These are phyloP conservation scores for Lycaon pictus DNA, from an alignment of 2,113 vertebrate species.

Conservation along the genomic window DNA sequence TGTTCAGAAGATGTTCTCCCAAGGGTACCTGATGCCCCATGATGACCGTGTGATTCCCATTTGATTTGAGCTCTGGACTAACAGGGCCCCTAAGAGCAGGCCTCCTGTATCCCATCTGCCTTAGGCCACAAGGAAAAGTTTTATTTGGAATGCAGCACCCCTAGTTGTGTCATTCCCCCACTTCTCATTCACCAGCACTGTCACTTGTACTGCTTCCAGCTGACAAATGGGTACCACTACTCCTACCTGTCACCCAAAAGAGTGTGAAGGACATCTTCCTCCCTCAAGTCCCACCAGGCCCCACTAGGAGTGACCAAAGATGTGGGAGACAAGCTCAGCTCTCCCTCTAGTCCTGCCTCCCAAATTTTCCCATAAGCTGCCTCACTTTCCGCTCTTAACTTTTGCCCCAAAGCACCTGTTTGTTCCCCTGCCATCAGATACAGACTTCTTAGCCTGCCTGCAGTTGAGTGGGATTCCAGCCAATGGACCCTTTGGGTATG, in stretches of 20 bases:
- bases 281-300: neutral
- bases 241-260: neutral
- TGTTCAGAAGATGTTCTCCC: neutral
- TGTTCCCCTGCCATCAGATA: neutral
- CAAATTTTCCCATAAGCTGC: neutral
- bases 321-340: fast-evolving
- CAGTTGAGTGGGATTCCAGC: neutral
- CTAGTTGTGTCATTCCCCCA: neutral
- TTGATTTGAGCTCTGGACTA: neutral
- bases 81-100: neutral
- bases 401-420: neutral
- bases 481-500: neutral
- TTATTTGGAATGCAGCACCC: neutral
- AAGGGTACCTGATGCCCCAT: neutral
- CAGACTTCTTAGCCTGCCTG: neutral
- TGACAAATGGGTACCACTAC: neutral
- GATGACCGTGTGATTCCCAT: neutral
- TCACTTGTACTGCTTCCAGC: neutral
- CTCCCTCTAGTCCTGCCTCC: neutral
- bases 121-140: neutral
- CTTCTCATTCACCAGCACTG: neutral
- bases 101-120: neutral
- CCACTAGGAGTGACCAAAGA: neutral
- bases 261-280: neutral
- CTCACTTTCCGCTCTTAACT: neutral